Conservation (phyloP, 2,888 invertebrate genomes). For the Monopis laevigella region DNA sequence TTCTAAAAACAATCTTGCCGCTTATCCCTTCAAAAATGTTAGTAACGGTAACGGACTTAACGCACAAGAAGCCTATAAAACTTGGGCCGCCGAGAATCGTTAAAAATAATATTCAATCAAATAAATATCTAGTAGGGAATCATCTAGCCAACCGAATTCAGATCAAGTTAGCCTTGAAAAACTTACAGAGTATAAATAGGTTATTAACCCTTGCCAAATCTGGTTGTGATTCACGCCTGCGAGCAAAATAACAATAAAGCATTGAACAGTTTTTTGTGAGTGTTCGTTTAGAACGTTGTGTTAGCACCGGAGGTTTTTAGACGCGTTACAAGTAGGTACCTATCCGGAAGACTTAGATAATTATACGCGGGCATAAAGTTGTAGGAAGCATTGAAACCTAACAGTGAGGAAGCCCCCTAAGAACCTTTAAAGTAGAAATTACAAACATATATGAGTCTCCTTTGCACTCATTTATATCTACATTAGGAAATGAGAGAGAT, state of each 20-base stretch:
- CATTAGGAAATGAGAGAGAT: no score
- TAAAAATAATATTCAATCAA: constrained; percentile 21
- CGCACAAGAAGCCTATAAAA: constrained; percentile 36
- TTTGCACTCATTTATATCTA: no score
- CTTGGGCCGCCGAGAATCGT: constrained; percentile 30
- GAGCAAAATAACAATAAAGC: constrained; percentile 62
- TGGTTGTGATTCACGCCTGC: constrained; percentile 60
- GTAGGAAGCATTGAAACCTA: no score
- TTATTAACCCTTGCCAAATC: constrained; percentile 65
- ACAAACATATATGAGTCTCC: no score
- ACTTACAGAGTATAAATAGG: constrained; percentile 61
- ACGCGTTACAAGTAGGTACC: constrained; percentile 32
- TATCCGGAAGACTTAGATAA: constrained; percentile 44
- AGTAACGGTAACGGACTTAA: constrained; percentile 44
- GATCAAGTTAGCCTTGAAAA: constrained; percentile 57
- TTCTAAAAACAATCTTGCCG: constrained; percentile 1
- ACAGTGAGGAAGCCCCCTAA: no score
- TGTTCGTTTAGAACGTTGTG: constrained; percentile 41
- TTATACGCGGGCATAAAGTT: constrained; percentile 32
- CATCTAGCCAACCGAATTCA: constrained; percentile 42
- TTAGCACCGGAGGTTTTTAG: constrained; percentile 38
- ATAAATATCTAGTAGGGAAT: no score
- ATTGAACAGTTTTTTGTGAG: constrained; percentile 57
- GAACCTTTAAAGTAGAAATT: no score
- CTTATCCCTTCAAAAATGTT: constrained; percentile 23